Percentiles rank a stretch among this genome's conserved stretches.
Evolutionary conservation across 2,113 vertebrate species (phyloP).

Genomic region (Mastomys coucha): DNA sequence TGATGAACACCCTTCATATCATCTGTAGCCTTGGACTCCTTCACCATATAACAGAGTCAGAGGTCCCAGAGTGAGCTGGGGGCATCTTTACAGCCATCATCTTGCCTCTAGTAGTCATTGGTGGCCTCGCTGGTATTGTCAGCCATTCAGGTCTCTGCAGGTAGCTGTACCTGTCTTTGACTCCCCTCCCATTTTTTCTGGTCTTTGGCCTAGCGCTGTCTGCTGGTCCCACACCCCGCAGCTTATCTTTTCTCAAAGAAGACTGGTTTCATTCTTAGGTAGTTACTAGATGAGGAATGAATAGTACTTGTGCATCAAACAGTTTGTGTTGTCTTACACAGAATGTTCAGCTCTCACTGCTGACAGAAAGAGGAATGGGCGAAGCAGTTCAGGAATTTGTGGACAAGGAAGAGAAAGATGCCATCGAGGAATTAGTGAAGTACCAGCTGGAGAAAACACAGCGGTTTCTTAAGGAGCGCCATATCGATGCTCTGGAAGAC

Average conservation of each 20-base stretch:
- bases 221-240: not conserved
- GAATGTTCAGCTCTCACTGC: constrained; percentile 96
- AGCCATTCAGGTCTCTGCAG: not conserved
- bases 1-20: not conserved
- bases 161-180: not conserved
- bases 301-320: not conserved
- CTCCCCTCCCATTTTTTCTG: not conserved
- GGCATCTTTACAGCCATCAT: not conserved
- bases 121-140: not conserved
- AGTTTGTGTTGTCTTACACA: constrained; percentile 75
- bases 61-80: not conserved
- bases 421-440: constrained; percentile 96
- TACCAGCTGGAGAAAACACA: constrained; percentile 98
- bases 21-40: not conserved
- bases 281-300: not conserved
- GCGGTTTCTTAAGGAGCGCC: constrained; percentile 92
- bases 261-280: not conserved
- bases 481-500: constrained; percentile 91
- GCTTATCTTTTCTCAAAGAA: not conserved
- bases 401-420: constrained; percentile 98
- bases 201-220: not conserved
- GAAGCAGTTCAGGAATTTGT: constrained; percentile 99
- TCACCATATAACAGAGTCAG: not conserved
- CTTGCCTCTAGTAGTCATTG: not conserved
- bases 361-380: constrained; percentile 97